Conservation (phyloP, 2,113 vertebrate genomes). For the Bufo bufo region DNA sequence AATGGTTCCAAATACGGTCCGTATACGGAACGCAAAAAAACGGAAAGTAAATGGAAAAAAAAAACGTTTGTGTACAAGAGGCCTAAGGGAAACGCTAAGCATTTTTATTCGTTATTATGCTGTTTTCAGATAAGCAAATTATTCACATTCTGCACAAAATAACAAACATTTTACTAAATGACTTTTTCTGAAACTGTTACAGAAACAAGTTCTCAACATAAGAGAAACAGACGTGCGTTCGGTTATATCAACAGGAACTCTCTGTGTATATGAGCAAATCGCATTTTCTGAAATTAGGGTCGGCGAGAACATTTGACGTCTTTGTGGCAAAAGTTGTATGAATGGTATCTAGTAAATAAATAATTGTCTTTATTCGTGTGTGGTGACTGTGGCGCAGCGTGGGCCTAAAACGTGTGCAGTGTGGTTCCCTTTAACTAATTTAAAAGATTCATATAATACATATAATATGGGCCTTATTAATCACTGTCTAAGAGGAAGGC, state of each 20-base stretch:
- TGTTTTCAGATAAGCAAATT: not conserved
- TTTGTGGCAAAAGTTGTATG: conserved; percentile 10
- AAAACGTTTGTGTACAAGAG: not conserved
- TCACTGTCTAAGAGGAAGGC: too few species aligned
- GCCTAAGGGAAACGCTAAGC: not conserved
- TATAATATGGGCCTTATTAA: too few species aligned
- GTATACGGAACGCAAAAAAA: too few species aligned
- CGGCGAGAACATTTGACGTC: conserved; percentile 9
- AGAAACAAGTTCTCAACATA: not conserved
- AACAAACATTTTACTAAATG: not conserved
- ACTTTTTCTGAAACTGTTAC: not conserved
- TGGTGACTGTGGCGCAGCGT: too few species aligned
- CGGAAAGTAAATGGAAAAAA: too few species aligned
- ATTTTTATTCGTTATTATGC: not conserved
- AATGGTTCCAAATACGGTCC: too few species aligned
- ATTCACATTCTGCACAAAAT: not conserved
- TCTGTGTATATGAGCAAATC: not conserved
- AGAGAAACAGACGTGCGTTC: not conserved
- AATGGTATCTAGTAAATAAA: not conserved
- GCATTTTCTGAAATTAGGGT: not conserved
- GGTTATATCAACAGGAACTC: conserved; percentile 14
- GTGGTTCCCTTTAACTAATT: too few species aligned
- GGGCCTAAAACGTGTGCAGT: too few species aligned
- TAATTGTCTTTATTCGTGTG: not conserved
- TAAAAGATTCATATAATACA: too few species aligned